A percentile compares a stretch with the other conserved stretches of the same genome.
Evolutionary conservation across 2,888 invertebrate genomes (phyloP).

Genomic region (Gortyna flavago): DNA sequence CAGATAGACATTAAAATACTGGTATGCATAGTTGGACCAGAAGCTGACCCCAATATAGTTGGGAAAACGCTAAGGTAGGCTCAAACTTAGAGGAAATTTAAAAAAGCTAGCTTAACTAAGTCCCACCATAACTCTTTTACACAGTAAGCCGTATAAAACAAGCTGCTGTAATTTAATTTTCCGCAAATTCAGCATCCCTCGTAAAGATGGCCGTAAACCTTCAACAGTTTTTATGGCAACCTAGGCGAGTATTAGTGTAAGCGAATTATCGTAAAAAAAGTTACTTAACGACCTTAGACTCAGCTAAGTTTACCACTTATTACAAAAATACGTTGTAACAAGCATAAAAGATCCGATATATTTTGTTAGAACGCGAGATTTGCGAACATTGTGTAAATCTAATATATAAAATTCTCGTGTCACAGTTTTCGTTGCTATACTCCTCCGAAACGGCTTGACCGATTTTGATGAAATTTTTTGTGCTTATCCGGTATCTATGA

Average conservation of each 20-base stretch:
- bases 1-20: background rate
- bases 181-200: conserved; percentile 58
- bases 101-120: background rate
- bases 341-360: background rate
- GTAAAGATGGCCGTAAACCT: conserved; percentile 59
- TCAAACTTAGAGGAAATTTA: background rate
- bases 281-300: conserved; percentile 55
- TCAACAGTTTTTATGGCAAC: conserved; percentile 53
- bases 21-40: background rate
- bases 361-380: conserved; percentile 13
- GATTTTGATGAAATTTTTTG: no score
- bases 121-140: conserved; percentile 4
- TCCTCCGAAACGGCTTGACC: no score
- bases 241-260: conserved; percentile 56
- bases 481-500: no score
- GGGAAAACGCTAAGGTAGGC: background rate
- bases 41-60: no score
- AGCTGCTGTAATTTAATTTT: conserved; percentile 54
- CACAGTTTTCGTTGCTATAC: no score
- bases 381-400: conserved; percentile 2
- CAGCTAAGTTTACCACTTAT: conserved; percentile 45
- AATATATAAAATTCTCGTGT: no score
- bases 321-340: conserved; percentile 30
- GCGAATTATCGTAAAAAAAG: conserved; percentile 66
- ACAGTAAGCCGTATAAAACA: conserved; percentile 26